A percentile compares a stretch with the other conserved stretches of the same genome.
These are phyloP conservation scores for Danio kyathit DNA, from an alignment of 2,797 vertebrate species.

Conservation along the genomic window DNA sequence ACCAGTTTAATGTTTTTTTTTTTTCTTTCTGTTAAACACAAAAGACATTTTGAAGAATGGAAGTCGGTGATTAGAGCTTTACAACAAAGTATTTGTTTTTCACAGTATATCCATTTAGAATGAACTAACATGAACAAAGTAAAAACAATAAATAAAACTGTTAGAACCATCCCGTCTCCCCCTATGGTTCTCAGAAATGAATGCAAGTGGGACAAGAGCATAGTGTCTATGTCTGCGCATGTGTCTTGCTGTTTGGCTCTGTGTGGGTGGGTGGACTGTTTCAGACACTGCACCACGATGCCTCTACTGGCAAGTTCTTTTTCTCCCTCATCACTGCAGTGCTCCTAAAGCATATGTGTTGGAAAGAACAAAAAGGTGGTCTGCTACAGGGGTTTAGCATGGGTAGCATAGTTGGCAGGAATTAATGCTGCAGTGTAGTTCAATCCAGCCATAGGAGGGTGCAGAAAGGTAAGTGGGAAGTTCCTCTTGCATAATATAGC, in stretches of 20 bases:
- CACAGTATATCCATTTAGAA: no score
- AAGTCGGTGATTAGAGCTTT: no score
- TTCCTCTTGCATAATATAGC: not conserved
- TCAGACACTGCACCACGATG: not conserved
- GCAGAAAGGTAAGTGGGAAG: constrained; percentile 26
- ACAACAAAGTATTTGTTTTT: no score
- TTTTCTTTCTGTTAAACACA: no score
- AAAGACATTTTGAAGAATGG: no score
- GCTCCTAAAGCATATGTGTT: constrained; percentile 6
- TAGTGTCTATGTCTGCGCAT: constrained; percentile 7
- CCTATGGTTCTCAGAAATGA: not conserved
- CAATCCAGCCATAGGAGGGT: constrained; percentile 11
- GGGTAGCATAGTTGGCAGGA: constrained; percentile 46
- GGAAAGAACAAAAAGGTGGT: not conserved
- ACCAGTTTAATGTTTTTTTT: no score
- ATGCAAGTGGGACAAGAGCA: constrained; percentile 2
- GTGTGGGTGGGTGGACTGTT: constrained; percentile 22
- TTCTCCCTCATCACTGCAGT: constrained; percentile 26
- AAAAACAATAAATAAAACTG: no score
- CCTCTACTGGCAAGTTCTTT: not conserved
- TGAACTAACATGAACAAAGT: no score
- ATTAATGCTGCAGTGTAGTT: constrained; percentile 35
- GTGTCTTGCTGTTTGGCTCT: constrained; percentile 4
- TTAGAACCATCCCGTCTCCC: no score
- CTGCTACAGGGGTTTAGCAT: constrained; percentile 23